Evolutionary conservation across 2,797 vertebrate genomes (phyloP).

Genomic region (Enteromius anoplus): DNA sequence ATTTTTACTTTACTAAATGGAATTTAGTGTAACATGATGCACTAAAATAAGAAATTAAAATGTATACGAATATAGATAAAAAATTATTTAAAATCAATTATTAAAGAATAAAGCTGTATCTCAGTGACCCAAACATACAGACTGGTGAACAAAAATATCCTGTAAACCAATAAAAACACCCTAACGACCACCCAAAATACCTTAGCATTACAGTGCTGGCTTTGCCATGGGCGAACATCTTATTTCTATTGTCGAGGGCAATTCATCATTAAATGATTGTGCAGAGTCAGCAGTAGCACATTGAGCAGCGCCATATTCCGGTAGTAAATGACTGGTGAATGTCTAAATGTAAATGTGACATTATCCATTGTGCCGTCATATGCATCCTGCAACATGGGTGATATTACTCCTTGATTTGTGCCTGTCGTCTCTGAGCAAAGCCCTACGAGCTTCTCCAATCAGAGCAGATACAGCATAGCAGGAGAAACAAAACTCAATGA

Average conservation of each 20-base stretch:
- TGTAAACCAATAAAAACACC: not conserved
- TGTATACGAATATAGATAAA: too few species aligned
- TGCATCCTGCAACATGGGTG: not conserved
- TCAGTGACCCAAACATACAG: not conserved
- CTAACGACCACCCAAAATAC: not conserved
- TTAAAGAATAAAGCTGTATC: not conserved
- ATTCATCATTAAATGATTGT: conserved; percentile 17
- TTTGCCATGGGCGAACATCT: conserved; percentile 9
- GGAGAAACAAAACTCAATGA: not conserved
- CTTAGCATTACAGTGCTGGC: not conserved
- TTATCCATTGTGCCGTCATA: conserved; percentile 1
- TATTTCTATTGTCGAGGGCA: conserved; percentile 14
- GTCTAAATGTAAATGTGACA: not conserved
- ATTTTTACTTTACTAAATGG: too few species aligned
- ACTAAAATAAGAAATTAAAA: too few species aligned
- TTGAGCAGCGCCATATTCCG: conserved; percentile 6
- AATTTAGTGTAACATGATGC: too few species aligned
- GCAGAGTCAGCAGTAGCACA: conserved; percentile 25
- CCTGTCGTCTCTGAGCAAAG: not conserved
- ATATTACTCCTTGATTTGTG: not conserved
- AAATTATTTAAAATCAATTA: too few species aligned
- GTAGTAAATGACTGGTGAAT: conserved; percentile 18
- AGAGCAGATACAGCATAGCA: not conserved
- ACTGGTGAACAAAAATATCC: not conserved
- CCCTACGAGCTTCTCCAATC: not conserved